phyloP scores from a whole-genome alignment of 2,113 vertebrate species.

The Ranitomeya variabilis region DNA sequence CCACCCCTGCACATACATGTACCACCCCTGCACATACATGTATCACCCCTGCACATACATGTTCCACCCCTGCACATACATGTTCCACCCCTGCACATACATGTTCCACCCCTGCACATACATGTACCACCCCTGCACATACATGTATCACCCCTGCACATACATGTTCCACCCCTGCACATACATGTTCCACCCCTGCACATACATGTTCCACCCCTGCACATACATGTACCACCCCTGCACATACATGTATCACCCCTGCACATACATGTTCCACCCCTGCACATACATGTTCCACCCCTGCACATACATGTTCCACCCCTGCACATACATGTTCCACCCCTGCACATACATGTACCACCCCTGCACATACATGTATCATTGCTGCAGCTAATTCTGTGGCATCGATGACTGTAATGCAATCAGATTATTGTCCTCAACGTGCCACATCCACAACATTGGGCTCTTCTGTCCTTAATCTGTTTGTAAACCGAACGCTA shows the following conservation, averaged over 20 bases:
- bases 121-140: too few relatives aligned
- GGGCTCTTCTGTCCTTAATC: slow-evolving; percentile 18
- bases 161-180: neutral
- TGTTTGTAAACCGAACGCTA: slow-evolving; percentile 10
- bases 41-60: neutral
- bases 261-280: neutral
- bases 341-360: neutral
- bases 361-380: neutral
- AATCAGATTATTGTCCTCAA: slow-evolving; percentile 22
- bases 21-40: neutral
- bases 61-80: neutral
- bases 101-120: too few relatives aligned
- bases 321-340: too few relatives aligned
- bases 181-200: neutral
- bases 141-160: too few relatives aligned
- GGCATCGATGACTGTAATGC: neutral
- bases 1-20: neutral
- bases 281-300: neutral
- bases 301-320: too few relatives aligned
- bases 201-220: neutral
- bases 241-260: neutral
- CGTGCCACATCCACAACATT: neutral
- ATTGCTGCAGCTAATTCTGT: too few relatives aligned
- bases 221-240: neutral
- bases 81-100: too few relatives aligned